phyloP scores from a whole-genome alignment of 2,888 invertebrate species.

The Heliconius hortense region DNA sequence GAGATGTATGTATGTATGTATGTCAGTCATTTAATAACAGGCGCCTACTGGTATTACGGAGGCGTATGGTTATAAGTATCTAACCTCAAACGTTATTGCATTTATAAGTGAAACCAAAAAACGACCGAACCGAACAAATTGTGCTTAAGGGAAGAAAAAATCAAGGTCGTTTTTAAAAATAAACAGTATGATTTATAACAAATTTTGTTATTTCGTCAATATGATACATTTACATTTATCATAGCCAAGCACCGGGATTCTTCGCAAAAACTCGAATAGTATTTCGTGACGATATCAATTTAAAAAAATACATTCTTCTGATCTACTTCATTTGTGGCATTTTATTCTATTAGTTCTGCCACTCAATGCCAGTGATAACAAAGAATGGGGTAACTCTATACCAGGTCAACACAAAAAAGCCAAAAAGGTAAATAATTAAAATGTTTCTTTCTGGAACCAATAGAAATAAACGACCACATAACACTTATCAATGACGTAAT shows the following conservation, averaged over 20 bases:
- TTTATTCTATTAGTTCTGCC: too few species aligned
- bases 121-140: not conserved
- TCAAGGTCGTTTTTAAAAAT: not conserved
- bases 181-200: too few species aligned
- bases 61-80: not conserved
- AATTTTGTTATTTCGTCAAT: too few species aligned
- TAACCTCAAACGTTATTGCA: not conserved
- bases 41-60: slow-evolving; percentile 26
- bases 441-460: not conserved
- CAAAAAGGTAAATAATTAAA: not conserved
- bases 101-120: not conserved
- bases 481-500: not conserved
- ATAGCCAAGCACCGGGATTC: too few species aligned
- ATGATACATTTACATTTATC: too few species aligned
- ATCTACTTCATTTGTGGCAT: too few species aligned
- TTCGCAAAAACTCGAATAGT: too few species aligned
- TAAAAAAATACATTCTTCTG: too few species aligned
- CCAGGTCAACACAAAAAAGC: not conserved
- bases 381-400: not conserved
- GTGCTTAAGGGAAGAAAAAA: not conserved
- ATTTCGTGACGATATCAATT: too few species aligned
- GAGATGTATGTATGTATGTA: slow-evolving; percentile 32
- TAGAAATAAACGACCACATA: not conserved
- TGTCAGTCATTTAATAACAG: slow-evolving; percentile 37
- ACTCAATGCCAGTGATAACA: not conserved